Evolutionary conservation across 2,113 vertebrate species (phyloP).

Genomic region (Tachuris rubrigastra): DNA sequence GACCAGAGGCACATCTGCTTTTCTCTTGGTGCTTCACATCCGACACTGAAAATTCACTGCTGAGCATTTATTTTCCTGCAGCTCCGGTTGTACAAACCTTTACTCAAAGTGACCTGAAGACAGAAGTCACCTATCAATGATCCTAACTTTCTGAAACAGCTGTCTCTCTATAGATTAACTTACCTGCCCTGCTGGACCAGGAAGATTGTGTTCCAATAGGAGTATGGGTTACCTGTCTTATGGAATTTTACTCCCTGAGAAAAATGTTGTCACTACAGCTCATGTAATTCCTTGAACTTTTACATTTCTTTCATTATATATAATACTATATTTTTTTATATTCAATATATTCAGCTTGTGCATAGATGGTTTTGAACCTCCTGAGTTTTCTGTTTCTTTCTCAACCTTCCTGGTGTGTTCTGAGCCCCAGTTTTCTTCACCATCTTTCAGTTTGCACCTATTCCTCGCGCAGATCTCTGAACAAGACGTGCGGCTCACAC

Average conservation of each 20-base stretch:
- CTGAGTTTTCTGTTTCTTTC: neutral
- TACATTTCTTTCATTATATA: neutral
- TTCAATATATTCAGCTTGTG: neutral
- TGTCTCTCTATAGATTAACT: neutral
- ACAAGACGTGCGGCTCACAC: neutral
- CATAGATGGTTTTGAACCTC: neutral
- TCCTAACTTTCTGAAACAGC: neutral
- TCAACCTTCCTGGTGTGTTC: neutral
- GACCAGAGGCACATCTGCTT: neutral
- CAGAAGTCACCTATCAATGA: fast-evolving
- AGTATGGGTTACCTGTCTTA: neutral
- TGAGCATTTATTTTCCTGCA: neutral
- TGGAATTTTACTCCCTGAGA: neutral
- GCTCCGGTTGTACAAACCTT: neutral
- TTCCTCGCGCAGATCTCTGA: neutral
- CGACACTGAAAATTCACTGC: neutral
- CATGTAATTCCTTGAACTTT: neutral
- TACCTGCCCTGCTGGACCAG: neutral
- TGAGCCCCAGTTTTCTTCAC: neutral
- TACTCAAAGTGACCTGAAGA: neutral
- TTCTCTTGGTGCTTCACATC: neutral
- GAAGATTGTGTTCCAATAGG: neutral
- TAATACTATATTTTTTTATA: neutral
- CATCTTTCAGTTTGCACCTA: neutral
- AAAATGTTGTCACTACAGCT: neutral